phyloP scores from a whole-genome alignment of 2,888 invertebrate species.

The Melinopterus prodromus region DNA sequence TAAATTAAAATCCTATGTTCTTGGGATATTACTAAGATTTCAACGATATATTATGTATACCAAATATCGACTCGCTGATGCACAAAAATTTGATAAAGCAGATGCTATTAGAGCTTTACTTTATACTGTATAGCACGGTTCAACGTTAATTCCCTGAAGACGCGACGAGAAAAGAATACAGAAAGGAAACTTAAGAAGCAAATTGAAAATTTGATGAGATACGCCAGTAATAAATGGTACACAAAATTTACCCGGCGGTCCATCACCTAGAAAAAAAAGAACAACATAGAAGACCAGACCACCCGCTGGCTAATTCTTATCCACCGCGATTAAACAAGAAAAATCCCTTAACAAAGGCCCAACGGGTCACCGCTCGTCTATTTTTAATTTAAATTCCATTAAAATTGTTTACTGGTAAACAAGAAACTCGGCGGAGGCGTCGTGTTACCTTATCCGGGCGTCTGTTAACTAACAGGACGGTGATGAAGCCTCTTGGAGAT shows the following conservation, averaged over 20 bases:
- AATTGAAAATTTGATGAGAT: slow-evolving; percentile 4
- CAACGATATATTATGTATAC: no score
- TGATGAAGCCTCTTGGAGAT: neutral
- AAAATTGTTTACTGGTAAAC: slow-evolving; percentile 13
- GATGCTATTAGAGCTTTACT: no score
- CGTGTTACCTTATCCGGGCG: neutral
- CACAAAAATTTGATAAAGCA: neutral
- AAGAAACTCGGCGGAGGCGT: neutral
- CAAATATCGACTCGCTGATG: no score
- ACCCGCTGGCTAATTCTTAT: neutral
- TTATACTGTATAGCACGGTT: neutral
- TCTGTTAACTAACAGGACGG: neutral
- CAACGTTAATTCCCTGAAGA: neutral
- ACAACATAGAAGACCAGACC: neutral
- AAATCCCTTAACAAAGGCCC: neutral
- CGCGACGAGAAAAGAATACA: neutral
- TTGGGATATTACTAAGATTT: no score
- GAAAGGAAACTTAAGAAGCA: neutral
- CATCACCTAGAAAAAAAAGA: neutral
- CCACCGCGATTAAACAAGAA: neutral
- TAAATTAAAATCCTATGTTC: no score
- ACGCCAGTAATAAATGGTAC: neutral
- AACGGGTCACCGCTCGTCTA: neutral
- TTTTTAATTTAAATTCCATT: slow-evolving; percentile 7
- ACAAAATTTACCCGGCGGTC: neutral